phyloP scores from a whole-genome alignment of 2,113 vertebrate species.

The Rhadina sibilatrix region DNA sequence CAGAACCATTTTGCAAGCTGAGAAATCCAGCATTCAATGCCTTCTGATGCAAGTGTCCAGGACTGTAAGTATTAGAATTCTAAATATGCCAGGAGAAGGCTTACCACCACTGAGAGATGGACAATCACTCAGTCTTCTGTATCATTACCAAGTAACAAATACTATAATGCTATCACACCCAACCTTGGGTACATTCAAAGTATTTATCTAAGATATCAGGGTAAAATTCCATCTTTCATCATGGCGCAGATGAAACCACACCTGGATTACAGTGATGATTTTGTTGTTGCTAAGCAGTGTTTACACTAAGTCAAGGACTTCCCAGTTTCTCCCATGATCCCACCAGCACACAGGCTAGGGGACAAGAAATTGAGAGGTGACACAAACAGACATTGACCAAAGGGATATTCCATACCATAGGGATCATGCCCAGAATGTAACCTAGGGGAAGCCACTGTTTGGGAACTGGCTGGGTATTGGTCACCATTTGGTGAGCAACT shows the following conservation, averaged over 20 bases:
- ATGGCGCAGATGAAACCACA: neutral
- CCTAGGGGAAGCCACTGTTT: neutral
- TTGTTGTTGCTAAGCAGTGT: neutral
- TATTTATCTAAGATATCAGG: neutral
- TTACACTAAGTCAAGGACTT: neutral
- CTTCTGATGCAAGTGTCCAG: neutral
- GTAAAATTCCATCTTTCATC: neutral
- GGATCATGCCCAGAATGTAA: neutral
- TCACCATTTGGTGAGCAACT: neutral
- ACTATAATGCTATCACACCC: neutral
- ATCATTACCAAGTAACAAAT: neutral
- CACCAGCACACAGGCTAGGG: neutral
- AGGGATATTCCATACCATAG: neutral
- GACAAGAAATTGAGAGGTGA: neutral
- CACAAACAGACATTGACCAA: neutral
- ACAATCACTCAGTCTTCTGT: neutral
- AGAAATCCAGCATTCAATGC: neutral
- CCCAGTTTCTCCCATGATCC: neutral
- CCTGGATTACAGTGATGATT: neutral
- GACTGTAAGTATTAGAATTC: neutral
- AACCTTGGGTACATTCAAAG: neutral
- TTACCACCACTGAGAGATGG: neutral
- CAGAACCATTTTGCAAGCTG: slow-evolving; percentile 6
- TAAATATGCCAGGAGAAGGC: neutral
- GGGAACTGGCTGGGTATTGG: neutral